Percentiles rank a stretch among this genome's conserved stretches.
phyloP scores from a whole-genome alignment of 2,113 vertebrate genomes.

The Trochalopteron elliotii region DNA sequence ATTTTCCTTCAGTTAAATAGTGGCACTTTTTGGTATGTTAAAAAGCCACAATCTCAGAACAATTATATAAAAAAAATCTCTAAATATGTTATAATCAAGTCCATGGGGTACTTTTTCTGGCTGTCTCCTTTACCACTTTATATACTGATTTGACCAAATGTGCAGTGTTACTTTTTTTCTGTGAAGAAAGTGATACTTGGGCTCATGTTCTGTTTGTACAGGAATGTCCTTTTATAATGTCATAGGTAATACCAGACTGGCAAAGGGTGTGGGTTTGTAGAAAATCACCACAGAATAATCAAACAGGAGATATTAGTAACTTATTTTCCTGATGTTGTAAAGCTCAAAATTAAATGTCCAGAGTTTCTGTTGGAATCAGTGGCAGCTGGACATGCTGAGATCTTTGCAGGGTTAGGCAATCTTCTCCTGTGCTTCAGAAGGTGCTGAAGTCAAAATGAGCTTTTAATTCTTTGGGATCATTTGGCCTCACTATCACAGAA shows the following conservation, averaged over 20 bases:
- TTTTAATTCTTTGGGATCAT: neutral
- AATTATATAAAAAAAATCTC: neutral
- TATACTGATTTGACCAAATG: neutral
- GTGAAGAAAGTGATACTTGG: neutral
- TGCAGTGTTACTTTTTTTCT: neutral
- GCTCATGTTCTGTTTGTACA: neutral
- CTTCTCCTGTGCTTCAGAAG: neutral
- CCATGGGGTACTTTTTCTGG: neutral
- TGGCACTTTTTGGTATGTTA: neutral
- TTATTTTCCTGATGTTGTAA: neutral
- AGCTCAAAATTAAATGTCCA: neutral
- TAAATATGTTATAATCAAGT: neutral
- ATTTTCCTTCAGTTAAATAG: neutral
- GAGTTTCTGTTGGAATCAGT: neutral
- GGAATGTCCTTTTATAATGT: neutral
- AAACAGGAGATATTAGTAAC: neutral
- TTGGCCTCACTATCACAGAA: neutral
- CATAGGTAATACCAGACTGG: neutral
- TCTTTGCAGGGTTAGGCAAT: neutral
- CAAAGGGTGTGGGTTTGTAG: neutral
- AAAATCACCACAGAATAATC: neutral
- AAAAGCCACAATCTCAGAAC: neutral
- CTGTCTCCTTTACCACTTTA: neutral
- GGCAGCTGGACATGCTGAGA: neutral
- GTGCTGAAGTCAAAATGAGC: neutral